These are phyloP conservation scores for Drosophila suzukii DNA, from an alignment of 1,140 invertebrate genomes.

Conservation along the genomic window DNA sequence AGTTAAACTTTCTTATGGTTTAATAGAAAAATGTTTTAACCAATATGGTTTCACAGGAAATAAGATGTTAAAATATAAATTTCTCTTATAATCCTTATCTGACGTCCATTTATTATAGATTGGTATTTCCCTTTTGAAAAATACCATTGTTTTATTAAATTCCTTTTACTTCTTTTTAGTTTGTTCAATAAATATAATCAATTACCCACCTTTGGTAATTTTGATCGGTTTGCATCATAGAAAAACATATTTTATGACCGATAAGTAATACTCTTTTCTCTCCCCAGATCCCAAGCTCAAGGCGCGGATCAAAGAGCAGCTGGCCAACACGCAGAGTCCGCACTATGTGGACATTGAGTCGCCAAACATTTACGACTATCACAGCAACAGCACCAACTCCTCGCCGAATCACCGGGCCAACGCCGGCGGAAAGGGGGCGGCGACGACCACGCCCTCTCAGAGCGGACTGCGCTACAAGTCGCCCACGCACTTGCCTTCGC, in stretches of 20 bases:
- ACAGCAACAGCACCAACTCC: constrained; percentile 59
- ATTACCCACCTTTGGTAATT: background rate
- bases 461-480: constrained; percentile 72
- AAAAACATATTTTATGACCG: too few species aligned
- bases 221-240: background rate
- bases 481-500: constrained; percentile 77
- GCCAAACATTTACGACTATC: constrained; percentile 82
- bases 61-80: background rate
- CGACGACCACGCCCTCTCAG: constrained; percentile 54
- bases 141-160: too few species aligned
- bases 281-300: constrained; percentile 92
- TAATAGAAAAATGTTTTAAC: too few species aligned
- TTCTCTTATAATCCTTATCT: background rate
- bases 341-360: constrained; percentile 84
- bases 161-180: too few species aligned
- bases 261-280: background rate
- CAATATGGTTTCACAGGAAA: too few species aligned
- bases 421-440: constrained; percentile 40
- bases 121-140: too few species aligned
- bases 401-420: constrained; percentile 67
- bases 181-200: too few species aligned
- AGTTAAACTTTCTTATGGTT: too few species aligned
- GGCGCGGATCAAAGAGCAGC: constrained; percentile 90
- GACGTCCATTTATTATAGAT: too few species aligned
- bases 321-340: constrained; percentile 86